phyloP scores from a whole-genome alignment of 1,140 invertebrate species.

The Calliphora vicina region DNA sequence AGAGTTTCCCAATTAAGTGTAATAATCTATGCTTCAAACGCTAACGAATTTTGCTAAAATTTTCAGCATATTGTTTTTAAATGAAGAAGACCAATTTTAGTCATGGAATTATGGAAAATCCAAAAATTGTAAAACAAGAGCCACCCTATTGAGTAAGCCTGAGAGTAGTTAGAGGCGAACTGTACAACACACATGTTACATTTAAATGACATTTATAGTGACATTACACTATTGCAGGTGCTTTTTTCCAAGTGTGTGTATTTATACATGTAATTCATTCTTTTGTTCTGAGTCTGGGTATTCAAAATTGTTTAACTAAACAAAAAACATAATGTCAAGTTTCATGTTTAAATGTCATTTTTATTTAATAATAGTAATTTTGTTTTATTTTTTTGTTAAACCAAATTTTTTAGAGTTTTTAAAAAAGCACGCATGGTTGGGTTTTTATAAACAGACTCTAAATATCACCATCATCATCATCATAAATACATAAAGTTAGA shows the following conservation, averaged over 20 bases:
- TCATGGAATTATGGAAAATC: too few species aligned
- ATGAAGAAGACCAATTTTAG: too few species aligned
- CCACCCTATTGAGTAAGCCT: not conserved
- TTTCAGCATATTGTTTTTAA: too few species aligned
- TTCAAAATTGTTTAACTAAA: not conserved
- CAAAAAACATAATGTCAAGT: constrained; percentile 20
- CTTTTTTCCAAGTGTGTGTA: not conserved
- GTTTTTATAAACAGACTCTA: not conserved
- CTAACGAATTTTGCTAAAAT: too few species aligned
- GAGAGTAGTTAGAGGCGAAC: not conserved
- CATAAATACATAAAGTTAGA: not conserved
- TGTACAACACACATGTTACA: constrained; percentile 5
- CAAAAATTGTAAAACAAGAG: not conserved
- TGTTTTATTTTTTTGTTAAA: constrained; percentile 20
- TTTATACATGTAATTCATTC: not conserved
- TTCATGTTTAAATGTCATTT: constrained; percentile 35
- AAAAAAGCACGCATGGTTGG: not conserved
- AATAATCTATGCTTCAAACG: too few species aligned
- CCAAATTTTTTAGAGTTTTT: not conserved
- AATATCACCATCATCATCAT: not conserved
- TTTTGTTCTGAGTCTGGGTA: not conserved
- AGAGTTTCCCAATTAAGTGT: too few species aligned
- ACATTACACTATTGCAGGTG: constrained; percentile 21
- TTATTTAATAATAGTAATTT: constrained; percentile 33
- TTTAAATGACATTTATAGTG: constrained; percentile 32